Evolutionary conservation across 37 sponge, comb jelly and placozoan genomes (phyloP), one percentile per base, ranked within the genome.

Genomic region (Lycopodina hypogea): DNA sequence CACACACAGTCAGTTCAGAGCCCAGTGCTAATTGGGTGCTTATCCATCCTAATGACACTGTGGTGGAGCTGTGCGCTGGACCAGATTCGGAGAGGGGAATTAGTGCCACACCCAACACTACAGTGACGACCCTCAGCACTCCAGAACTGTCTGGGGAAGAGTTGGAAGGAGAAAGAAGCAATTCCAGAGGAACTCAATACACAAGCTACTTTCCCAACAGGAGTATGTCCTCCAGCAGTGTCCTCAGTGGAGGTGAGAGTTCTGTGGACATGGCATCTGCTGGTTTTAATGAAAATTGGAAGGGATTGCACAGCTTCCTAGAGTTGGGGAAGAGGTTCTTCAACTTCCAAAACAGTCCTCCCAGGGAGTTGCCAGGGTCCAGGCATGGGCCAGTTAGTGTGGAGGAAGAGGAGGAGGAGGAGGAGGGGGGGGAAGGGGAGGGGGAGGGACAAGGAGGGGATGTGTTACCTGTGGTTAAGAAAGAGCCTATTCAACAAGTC

Each of bases 11-110:
- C 21, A 73, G 69, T 26, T 70, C 81, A 0, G 76, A 87, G 51
- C 88, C 82, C 38, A 32, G 68, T 55, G 76, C 88, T 23, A 81
- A 66, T 8, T 87, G 88, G 88, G 78, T 87, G 17, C 33, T 82
- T 35, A 56, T 87, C 0, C 59, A 42, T 12, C 39, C 64, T 9
- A 45, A 65, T 23, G 34, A 24, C 6, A 76, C 60, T 6, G 56
- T 42, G 61, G 42, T 76, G 21, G 61, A 76, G 42, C 76, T 60
- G 9, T 60, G 39, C 61, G 8, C 35, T 18, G 56, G 35, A 17
- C 4, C 71, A 4, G 29, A 71, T 6, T 67, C 37, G 28, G 37
- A 37, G 17, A 67, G 35, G 18, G 26, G 37, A 26, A 30, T 29
- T 28, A 67, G 35, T 11, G 19, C 68, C 2, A 55, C 36, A 4